These are phyloP conservation scores for Progne subis DNA, from an alignment of 2,113 vertebrate species.

Conservation along the genomic window DNA sequence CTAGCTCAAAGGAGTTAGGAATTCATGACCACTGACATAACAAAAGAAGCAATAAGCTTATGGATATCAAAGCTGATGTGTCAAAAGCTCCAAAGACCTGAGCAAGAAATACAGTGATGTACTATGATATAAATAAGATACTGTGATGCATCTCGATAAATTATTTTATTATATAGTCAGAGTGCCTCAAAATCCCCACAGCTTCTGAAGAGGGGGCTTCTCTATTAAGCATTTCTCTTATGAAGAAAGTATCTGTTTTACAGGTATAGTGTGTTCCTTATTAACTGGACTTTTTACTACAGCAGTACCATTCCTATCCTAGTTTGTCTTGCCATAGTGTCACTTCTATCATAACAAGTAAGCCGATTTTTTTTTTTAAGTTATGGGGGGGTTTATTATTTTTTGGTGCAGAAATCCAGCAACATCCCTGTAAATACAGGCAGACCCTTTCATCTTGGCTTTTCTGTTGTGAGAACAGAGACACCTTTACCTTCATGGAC, in stretches of 20 bases:
- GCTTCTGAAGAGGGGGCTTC: background rate
- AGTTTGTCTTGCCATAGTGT: background rate
- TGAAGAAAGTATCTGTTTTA: background rate
- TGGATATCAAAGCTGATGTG: background rate
- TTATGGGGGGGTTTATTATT: background rate
- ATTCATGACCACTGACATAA: conserved; percentile 25
- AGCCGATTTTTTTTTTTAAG: background rate
- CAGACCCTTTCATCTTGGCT: background rate
- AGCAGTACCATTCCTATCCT: background rate
- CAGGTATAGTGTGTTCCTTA: background rate
- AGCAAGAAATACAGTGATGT: background rate
- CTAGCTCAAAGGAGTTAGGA: conserved; percentile 32
- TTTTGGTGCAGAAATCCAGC: background rate
- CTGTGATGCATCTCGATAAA: background rate
- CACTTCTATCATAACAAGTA: background rate
- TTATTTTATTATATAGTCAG: background rate
- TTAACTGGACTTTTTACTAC: background rate
- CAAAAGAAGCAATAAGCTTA: conserved; percentile 23
- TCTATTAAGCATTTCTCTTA: background rate
- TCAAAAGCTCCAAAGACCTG: conserved; percentile 24
- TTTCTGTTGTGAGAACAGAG: background rate
- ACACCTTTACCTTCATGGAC: background rate
- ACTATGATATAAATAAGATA: background rate
- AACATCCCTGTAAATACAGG: background rate
- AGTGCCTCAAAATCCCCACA: background rate